Evolutionary conservation across 2,113 vertebrate genomes (phyloP).

Genomic region (Trogon surrucura): DNA sequence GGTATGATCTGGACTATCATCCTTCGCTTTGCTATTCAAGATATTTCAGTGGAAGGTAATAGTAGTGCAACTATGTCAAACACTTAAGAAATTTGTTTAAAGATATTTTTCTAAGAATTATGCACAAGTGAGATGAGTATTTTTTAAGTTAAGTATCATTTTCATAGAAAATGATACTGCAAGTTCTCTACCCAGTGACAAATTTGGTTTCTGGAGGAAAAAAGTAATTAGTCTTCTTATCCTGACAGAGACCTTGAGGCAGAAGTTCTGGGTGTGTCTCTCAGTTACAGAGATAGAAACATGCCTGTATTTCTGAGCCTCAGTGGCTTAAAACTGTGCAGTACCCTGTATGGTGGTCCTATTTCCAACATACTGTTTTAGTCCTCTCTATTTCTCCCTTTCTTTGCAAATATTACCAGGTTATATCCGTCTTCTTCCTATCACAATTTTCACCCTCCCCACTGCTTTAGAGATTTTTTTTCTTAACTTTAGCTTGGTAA

Average conservation of each 20-base stretch:
- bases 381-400: neutral
- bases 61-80: neutral
- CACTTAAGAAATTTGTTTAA: neutral
- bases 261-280: neutral
- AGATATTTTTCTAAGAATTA: neutral
- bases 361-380: neutral
- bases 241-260: neutral
- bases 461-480: neutral
- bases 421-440: neutral
- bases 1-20: conserved; percentile 99
- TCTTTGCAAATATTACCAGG: neutral
- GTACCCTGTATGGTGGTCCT: neutral
- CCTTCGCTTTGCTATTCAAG: conserved; percentile 98
- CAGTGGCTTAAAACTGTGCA: neutral
- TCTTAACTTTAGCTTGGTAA: neutral
- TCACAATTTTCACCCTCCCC: accelerated
- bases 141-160: neutral
- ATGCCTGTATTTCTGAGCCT: neutral
- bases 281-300: neutral
- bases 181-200: neutral
- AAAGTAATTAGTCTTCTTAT: neutral
- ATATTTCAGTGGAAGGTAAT: conserved; percentile 98
- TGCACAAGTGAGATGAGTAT: neutral
- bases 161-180: neutral
- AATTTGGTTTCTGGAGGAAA: neutral